Evolutionary conservation across 2,113 vertebrate genomes (phyloP).

Genomic region (Nerophis ophidion): DNA sequence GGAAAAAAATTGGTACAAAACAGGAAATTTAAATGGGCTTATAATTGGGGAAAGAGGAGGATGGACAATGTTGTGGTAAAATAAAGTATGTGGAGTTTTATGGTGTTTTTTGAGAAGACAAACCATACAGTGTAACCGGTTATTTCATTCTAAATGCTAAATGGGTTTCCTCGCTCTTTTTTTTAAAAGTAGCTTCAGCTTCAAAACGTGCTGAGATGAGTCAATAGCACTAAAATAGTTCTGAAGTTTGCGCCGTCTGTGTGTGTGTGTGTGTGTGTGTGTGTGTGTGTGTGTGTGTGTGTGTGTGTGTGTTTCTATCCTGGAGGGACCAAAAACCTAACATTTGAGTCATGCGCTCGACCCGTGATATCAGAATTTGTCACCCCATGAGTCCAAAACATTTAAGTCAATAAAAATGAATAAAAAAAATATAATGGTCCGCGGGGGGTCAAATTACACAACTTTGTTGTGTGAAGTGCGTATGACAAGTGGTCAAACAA

Average conservation of each 20-base stretch:
- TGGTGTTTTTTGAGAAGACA: background rate
- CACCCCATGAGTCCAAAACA: no score
- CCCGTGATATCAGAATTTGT: no score
- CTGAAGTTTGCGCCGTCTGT: conserved; percentile 2
- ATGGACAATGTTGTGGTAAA: background rate
- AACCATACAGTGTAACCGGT: background rate
- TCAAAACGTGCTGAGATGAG: background rate
- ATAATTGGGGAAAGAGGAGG: background rate
- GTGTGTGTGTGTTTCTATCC: no score
- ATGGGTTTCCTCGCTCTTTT: conserved; percentile 1
- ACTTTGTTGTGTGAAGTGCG: no score
- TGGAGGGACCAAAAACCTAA: no score
- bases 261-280: background rate
- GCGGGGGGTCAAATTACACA: no score
- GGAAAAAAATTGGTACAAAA: background rate
- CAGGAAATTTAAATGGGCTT: background rate
- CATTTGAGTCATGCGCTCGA: no score
- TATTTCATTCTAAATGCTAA: background rate
- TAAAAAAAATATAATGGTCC: no score
- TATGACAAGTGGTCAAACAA: no score
- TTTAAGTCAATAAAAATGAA: no score
- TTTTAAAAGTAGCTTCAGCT: conserved; percentile 1
- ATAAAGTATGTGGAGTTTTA: conserved; percentile 6
- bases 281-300: no score
- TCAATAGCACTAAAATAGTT: background rate